Percentiles rank a stretch among this genome's conserved stretches.
Evolutionary conservation across 2,113 vertebrate species (phyloP).

Genomic region (Sylvia atricapilla): DNA sequence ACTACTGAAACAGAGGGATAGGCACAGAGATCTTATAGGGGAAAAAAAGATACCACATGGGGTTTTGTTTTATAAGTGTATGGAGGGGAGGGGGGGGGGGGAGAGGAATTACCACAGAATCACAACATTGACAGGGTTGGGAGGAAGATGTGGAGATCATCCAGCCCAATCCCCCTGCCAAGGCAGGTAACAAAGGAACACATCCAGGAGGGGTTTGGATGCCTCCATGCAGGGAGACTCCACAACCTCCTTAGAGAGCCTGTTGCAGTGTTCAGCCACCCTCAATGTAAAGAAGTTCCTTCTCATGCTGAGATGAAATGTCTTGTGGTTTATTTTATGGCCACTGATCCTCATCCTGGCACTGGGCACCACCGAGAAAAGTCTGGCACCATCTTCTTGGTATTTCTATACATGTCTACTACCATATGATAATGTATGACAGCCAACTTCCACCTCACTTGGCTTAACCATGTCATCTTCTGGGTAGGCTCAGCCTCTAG

Average conservation of each 20-base stretch:
- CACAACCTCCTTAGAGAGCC: not conserved
- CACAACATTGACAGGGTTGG: not conserved
- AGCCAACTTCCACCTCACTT: not conserved
- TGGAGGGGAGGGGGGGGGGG: accelerated
- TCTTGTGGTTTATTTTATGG: not conserved
- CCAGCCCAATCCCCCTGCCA: not conserved
- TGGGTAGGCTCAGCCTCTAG: not conserved
- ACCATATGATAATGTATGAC: not conserved
- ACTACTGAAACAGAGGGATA: not conserved
- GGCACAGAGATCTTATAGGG: not conserved
- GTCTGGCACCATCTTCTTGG: not conserved
- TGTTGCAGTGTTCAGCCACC: not conserved
- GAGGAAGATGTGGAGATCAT: not conserved
- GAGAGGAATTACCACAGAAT: not conserved
- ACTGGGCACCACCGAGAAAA: not conserved
- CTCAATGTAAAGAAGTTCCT: not conserved
- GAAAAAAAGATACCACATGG: not conserved
- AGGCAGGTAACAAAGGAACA: not conserved
- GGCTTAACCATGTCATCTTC: not conserved
- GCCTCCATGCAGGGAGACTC: not conserved
- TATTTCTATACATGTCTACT: not conserved
- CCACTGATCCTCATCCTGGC: not conserved
- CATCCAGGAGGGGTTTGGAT: not conserved
- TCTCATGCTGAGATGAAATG: not conserved
- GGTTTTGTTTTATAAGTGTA: not conserved